These are phyloP conservation scores for pig (Sus scrofa) DNA, from an alignment of 2,113 vertebrate genomes.

Conservation along the genomic window T2T-Sscrofa CM000824.6:134979001-134979500, in stretches of 20 bases:
- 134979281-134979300: neutral
- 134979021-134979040: slow-evolving; percentile 3
- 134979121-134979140: neutral
- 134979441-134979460: neutral
- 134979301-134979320: neutral
- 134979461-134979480: neutral
- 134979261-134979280: neutral
- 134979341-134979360: slow-evolving; percentile 3
- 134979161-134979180: neutral
- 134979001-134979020: neutral
- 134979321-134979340: neutral
- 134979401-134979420: neutral
- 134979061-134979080: neutral
- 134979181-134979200: neutral
- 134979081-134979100: slow-evolving; percentile 19
- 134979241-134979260: too few species aligned
- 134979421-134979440: neutral
- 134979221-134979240: neutral
- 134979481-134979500: neutral
- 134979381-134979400: neutral
- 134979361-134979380: neutral
- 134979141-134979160: neutral
- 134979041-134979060: neutral
- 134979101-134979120: neutral
- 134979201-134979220: neutral